These are phyloP conservation scores for Steatocranus sp. DNA, from an alignment of 2,797 vertebrate species.

Conservation along the genomic window DNA sequence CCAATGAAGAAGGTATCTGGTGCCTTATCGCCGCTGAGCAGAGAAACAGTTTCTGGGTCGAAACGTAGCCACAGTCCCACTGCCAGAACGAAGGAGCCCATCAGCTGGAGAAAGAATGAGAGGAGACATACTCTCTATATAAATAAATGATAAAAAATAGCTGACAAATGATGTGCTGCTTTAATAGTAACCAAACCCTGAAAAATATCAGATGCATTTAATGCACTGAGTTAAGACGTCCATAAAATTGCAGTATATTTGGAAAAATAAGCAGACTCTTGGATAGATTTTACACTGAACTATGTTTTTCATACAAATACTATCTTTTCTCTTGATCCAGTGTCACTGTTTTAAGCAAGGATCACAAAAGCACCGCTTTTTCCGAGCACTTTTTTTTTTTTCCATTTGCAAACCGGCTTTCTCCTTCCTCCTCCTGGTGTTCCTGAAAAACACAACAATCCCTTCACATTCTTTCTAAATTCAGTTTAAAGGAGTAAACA, in stretches of 20 bases:
- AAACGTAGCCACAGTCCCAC: conserved; percentile 94
- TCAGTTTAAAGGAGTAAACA: neutral
- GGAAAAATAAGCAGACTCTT: neutral
- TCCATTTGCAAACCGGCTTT: neutral
- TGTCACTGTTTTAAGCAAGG: neutral
- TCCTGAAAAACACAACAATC: conserved; percentile 2
- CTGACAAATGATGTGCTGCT: neutral
- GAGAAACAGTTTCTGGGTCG: conserved; percentile 78
- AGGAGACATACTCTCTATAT: neutral
- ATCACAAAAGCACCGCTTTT: neutral
- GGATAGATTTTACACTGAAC: neutral
- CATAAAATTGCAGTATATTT: neutral
- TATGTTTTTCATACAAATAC: neutral
- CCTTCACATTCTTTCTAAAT: neutral
- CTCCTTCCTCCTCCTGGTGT: conserved; percentile 21
- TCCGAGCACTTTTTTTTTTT: neutral
- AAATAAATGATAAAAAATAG: neutral
- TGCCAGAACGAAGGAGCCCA: conserved; percentile 87
- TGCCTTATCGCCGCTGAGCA: conserved; percentile 77
- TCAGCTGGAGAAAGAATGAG: conserved; percentile 73
- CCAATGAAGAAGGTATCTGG: conserved; percentile 90
- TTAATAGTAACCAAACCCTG: neutral
- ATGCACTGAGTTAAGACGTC: neutral
- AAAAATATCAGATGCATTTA: neutral
- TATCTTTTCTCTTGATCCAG: neutral